Percentiles rank a stretch among this genome's conserved stretches.
phyloP scores from a whole-genome alignment of 2,113 vertebrate genomes.

The Stercorarius parasiticus region DNA sequence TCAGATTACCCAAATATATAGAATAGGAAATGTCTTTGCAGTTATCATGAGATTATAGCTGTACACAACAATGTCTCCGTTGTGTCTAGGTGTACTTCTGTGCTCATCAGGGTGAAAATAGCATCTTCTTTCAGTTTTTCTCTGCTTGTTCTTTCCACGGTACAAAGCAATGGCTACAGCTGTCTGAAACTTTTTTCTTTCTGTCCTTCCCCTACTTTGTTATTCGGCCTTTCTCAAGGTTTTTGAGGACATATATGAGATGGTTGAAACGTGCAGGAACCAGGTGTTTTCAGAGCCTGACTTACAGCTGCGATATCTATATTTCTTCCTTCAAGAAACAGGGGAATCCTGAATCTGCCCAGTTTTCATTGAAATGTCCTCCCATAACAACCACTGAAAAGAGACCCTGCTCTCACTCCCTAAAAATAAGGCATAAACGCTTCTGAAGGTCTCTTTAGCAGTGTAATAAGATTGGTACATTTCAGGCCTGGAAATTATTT shows the following conservation, averaged over 20 bases:
- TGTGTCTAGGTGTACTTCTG: not conserved
- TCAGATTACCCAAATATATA: not conserved
- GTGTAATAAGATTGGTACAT: not conserved
- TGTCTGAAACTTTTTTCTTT: not conserved
- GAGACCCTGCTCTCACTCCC: not conserved
- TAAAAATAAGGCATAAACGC: not conserved
- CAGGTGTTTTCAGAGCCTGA: not conserved
- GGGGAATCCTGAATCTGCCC: not conserved
- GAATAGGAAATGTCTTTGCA: not conserved
- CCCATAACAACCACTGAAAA: not conserved
- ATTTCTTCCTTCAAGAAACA: not conserved
- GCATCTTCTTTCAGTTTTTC: not conserved
- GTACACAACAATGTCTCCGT: not conserved
- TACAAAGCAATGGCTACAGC: not conserved
- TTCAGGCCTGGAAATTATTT: constrained; percentile 3
- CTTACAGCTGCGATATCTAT: not conserved
- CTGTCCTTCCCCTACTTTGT: not conserved
- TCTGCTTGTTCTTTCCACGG: not conserved
- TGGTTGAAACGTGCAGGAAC: not conserved
- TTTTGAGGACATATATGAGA: not conserved
- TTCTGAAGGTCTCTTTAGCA: not conserved
- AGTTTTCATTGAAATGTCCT: not conserved
- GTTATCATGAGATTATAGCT: not conserved
- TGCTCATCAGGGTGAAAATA: not conserved
- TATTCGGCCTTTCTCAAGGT: not conserved